These are phyloP conservation scores for Epinotia brunnichana DNA, from an alignment of 2,888 invertebrate genomes.

Conservation along the genomic window DNA sequence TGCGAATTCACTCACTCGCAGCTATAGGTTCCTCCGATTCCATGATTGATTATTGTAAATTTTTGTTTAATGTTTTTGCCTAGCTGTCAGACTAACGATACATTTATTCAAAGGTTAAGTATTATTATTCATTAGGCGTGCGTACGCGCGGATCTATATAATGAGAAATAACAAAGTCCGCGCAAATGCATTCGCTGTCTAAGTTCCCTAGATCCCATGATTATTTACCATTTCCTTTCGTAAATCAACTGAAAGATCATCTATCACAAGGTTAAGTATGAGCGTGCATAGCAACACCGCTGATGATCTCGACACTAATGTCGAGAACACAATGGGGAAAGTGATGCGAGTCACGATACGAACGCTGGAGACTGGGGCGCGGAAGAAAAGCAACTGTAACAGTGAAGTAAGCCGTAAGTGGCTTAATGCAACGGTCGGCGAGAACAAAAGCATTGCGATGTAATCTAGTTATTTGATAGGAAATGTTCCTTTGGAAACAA, in stretches of 20 bases:
- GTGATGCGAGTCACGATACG: constrained; percentile 36
- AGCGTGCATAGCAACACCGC: constrained; percentile 23
- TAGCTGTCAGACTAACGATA: too few species aligned
- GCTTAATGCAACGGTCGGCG: constrained; percentile 12
- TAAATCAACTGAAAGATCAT: neutral
- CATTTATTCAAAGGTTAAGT: too few species aligned
- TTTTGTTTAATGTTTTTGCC: too few species aligned
- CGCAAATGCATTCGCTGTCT: neutral
- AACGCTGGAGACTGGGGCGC: constrained; percentile 33
- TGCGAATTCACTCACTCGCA: too few species aligned
- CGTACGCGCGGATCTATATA: neutral
- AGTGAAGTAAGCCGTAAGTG: constrained; percentile 36
- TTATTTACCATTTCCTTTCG: neutral
- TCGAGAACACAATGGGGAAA: constrained; percentile 41
- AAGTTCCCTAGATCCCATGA: neutral
- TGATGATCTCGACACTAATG: too few species aligned
- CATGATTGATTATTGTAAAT: neutral
- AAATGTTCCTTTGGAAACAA: neutral
- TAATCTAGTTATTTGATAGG: neutral
- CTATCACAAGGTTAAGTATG: constrained; percentile 11
- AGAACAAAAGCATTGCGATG: constrained; percentile 24
- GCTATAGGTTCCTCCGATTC: neutral
- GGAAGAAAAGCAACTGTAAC: constrained; percentile 40
- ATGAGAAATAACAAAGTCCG: neutral
- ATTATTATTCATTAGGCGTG: neutral